phyloP scores from a whole-genome alignment of 2,888 invertebrate genomes.

The Branchinecta sandiegonensis region DNA sequence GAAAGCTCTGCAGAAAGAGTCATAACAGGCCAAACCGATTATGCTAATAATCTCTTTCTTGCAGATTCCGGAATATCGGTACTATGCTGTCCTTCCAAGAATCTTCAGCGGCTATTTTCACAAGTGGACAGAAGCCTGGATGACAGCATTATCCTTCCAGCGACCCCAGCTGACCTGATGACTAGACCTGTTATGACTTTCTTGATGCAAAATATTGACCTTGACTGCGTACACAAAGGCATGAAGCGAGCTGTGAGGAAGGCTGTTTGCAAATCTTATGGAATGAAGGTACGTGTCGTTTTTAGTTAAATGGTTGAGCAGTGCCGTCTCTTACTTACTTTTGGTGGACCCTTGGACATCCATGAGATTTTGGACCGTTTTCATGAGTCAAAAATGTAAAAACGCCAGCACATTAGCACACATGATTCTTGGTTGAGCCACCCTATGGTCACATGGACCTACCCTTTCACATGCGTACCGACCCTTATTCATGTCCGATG shows the following conservation, averaged over 20 bases:
- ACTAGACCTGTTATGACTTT: constrained; percentile 75
- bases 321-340: too few relatives aligned
- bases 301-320: too few relatives aligned
- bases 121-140: not conserved
- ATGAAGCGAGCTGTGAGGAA: constrained; percentile 70
- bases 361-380: too few relatives aligned
- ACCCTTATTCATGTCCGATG: too few relatives aligned
- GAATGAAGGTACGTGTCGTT: constrained; percentile 49
- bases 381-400: too few relatives aligned
- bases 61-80: constrained; percentile 57
- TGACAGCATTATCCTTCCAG: constrained; percentile 30
- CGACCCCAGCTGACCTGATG: constrained; percentile 45
- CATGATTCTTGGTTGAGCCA: too few relatives aligned
- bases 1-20: too few relatives aligned
- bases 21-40: too few relatives aligned
- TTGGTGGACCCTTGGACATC: too few relatives aligned
- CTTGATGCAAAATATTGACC: constrained; percentile 66
- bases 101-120: constrained; percentile 54
- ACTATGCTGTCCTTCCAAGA: constrained; percentile 74
- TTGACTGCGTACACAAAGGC: constrained; percentile 63
- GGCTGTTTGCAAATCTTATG: constrained; percentile 53
- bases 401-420: too few relatives aligned
- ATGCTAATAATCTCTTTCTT: constrained; percentile 31
- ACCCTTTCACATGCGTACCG: too few relatives aligned
- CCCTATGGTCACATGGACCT: too few relatives aligned